These are phyloP conservation scores for Drosophila vallismaia DNA, from an alignment of 2,888 invertebrate genomes.

Conservation along the genomic window DNA sequence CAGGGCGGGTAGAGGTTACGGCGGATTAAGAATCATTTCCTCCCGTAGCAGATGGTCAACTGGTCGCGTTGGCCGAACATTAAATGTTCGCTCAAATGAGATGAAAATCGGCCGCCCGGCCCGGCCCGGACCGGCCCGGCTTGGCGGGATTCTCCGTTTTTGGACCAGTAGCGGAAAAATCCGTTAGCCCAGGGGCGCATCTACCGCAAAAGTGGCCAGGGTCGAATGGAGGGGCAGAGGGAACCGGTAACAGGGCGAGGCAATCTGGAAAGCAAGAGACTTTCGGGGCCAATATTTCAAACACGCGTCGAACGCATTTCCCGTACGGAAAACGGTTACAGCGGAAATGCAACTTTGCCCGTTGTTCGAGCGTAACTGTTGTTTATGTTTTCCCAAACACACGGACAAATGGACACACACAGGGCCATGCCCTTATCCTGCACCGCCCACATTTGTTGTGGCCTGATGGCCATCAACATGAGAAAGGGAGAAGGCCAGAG, in stretches of 20 bases:
- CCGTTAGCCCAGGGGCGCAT: conserved; percentile 16
- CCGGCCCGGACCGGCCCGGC: not conserved
- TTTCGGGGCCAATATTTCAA: conserved; percentile 74
- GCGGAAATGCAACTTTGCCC: conserved; percentile 76
- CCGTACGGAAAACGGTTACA: conserved; percentile 76
- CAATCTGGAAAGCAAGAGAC: conserved; percentile 32
- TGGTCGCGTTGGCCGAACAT: conserved; percentile 24
- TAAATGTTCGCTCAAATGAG: conserved; percentile 68
- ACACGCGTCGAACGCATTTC: conserved; percentile 80
- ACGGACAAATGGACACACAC: not conserved
- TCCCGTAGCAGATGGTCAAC: conserved; percentile 22
- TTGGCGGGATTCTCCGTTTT: conserved; percentile 3
- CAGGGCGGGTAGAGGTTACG: not conserved
- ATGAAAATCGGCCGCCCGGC: conserved; percentile 37
- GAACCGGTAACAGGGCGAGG: not conserved
- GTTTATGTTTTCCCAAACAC: conserved; percentile 66
- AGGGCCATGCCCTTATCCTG: conserved; percentile 10
- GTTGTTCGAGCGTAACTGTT: conserved; percentile 78
- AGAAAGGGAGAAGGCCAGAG: conserved; percentile 11
- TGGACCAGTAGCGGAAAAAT: conserved; percentile 22
- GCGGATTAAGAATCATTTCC: conserved; percentile 43
- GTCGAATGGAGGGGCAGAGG: not conserved
- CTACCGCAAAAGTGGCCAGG: conserved; percentile 10
- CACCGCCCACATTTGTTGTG: conserved; percentile 40
- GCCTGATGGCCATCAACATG: conserved; percentile 48